Conservation (phyloP, 2,797 vertebrate genomes). For the Eidolon dupreanum region DNA sequence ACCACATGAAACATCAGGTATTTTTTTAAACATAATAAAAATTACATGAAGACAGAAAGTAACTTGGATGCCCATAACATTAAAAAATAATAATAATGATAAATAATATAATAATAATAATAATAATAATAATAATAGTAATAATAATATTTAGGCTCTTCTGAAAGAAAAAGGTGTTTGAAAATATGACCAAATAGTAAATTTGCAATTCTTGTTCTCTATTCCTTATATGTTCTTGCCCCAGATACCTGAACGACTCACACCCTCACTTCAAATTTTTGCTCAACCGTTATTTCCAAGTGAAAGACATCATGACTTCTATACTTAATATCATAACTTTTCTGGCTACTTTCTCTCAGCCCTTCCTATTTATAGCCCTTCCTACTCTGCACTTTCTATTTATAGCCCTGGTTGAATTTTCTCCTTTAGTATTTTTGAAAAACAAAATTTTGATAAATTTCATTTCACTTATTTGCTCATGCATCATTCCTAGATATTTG, state of each 20-base stretch:
- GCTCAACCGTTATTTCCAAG: background rate
- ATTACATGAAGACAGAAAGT: background rate
- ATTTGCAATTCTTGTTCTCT: background rate
- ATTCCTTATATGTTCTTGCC: background rate
- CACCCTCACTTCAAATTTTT: background rate
- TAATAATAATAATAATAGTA: too few relatives aligned
- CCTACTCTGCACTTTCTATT: background rate
- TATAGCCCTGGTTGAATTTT: background rate
- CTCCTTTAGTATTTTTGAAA: background rate
- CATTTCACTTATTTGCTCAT: background rate
- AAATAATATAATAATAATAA: too few relatives aligned
- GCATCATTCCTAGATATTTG: background rate
- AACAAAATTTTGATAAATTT: background rate
- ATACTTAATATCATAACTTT: background rate
- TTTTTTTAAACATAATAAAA: conserved; percentile 1
- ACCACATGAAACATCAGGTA: background rate
- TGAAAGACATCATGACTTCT: background rate
- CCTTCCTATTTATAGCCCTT: background rate
- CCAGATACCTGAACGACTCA: background rate
- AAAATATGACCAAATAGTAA: background rate
- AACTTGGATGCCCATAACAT: background rate
- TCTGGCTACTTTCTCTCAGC: background rate
- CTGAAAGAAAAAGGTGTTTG: background rate
- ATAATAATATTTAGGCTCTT: background rate
- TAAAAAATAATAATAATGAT: background rate